Evolutionary conservation across 1,140 invertebrate genomes (phyloP).

Genomic region (Penaeus vannamei): DNA sequence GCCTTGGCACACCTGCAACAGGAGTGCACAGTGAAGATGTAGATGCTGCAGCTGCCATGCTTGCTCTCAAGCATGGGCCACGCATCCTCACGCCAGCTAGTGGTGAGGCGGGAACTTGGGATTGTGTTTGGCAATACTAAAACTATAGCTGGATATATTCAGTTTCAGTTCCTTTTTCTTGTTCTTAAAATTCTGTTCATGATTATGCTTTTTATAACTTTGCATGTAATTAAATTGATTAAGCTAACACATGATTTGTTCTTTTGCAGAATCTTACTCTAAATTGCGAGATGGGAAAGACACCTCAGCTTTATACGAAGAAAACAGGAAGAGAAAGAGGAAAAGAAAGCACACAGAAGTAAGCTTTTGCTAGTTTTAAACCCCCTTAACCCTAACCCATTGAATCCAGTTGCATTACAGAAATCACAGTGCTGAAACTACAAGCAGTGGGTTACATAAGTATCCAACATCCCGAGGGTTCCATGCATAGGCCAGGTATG

Average conservation of each 20-base stretch:
- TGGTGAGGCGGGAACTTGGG: conserved; percentile 69
- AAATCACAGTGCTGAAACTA: no score
- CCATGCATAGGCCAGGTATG: no score
- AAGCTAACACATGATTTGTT: not conserved
- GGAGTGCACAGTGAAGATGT: conserved; percentile 75
- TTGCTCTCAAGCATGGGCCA: conserved; percentile 84
- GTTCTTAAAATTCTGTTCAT: not conserved
- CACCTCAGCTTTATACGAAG: conserved; percentile 58
- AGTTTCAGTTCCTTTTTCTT: not conserved
- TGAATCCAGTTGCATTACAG: no score
- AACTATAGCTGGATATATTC: no score
- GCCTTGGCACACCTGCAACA: conserved; percentile 57
- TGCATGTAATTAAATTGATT: not conserved
- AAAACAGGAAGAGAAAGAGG: conserved; percentile 55
- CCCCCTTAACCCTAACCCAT: no score
- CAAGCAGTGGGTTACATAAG: no score
- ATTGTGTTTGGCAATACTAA: no score
- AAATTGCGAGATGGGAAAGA: conserved; percentile 62
- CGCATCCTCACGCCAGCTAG: conserved; percentile 74
- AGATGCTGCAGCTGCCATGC: conserved; percentile 86
- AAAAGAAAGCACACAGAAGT: conserved; percentile 62
- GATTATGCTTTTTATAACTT: not conserved
- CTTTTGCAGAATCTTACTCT: conserved; percentile 54
- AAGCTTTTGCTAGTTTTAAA: not conserved
- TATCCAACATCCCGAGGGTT: no score